Evolutionary conservation across 2,797 vertebrate genomes (phyloP), one percentile per base, ranked within the genome.

Genomic region (Botia kubotai): DNA sequence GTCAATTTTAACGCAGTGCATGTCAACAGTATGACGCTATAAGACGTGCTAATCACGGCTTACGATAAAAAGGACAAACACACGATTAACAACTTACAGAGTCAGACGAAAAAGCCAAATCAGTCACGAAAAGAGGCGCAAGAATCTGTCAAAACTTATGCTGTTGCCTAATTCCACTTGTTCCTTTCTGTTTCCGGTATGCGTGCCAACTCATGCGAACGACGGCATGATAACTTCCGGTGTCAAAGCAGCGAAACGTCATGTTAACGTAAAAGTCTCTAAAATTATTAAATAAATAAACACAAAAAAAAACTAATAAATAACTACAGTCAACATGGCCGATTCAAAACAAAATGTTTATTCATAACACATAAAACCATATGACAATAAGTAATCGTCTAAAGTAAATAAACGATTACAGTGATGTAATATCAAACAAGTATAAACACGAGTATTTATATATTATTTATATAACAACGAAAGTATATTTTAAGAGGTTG

Each of bases 141-240:
- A 1, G 4, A 6, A 43, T 14, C 6, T 46, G 36, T 62, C 72
- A 66, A 75, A 86, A 87, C 83, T 87, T 87, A 72, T 53, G 10
- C 19, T 33, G 72, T 33, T 17, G 46, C 14, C 67, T 14, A 50
- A 46, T 21, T 72, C 17, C 60, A 11, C 46, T 53, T 6, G 60
- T 46, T 65, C 17, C 21, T 21, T 67, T 74, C 17, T 67, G 67
- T 74, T 87, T 87, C 85, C 85, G 85, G 65, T 74, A 69, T 83
- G 76, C 83, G 83, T 87, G 85, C 75, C 77, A 72, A 71, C 73
- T 65, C 81, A 72, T 58, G 23, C 67, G 48, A 63, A 72, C 19
- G 66, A 46, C 72, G 62, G 23, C 5, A 1, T 50, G 72, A 71
- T 48, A 3, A 33, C 55, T 67, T 83, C 77, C 72, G n/a, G 71